Evolutionary conservation across 1,140 invertebrate genomes (phyloP).

Genomic region (Zaprionus inermis): DNA sequence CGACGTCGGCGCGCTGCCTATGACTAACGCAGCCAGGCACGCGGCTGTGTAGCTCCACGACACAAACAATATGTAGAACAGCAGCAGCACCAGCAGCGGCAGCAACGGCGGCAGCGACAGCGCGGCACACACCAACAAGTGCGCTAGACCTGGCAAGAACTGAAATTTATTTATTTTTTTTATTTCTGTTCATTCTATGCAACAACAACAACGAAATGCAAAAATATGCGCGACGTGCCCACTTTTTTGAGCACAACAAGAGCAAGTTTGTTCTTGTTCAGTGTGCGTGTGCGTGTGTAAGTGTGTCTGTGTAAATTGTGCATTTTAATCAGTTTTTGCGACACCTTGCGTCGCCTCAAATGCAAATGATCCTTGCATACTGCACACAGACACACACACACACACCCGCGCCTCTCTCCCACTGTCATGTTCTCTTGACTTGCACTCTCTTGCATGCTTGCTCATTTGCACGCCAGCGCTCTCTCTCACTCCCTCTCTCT

Average conservation of each 20-base stretch:
- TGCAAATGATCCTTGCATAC: constrained; percentile 75
- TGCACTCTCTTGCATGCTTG: constrained; percentile 16
- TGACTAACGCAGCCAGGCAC: constrained; percentile 73
- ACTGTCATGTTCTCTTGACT: constrained; percentile 25
- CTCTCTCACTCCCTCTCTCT: neutral
- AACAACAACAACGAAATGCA: constrained; percentile 38
- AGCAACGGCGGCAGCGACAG: neutral
- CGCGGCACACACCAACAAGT: constrained; percentile 63
- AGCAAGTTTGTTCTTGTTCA: constrained; percentile 47
- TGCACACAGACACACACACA: constrained; percentile 28
- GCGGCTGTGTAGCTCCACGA: constrained; percentile 69
- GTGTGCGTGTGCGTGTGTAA: constrained; percentile 22
- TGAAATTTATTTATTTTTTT: constrained; percentile 49
- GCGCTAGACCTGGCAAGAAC: constrained; percentile 45
- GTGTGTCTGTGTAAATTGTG: constrained; percentile 37
- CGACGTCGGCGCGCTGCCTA: constrained; percentile 46
- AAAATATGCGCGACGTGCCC: constrained; percentile 78
- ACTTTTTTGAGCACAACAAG: constrained; percentile 72
- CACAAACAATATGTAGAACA: constrained; percentile 79
- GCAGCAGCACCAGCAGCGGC: constrained; percentile 21
- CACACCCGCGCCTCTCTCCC: constrained; percentile 7
- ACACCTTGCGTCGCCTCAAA: constrained; percentile 75
- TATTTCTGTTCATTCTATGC: constrained; percentile 63
- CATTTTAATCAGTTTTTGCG: constrained; percentile 55
- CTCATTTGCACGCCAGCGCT: constrained; percentile 19